phyloP scores from a whole-genome alignment of 2,888 invertebrate species.

The Noctua fimbriata region DNA sequence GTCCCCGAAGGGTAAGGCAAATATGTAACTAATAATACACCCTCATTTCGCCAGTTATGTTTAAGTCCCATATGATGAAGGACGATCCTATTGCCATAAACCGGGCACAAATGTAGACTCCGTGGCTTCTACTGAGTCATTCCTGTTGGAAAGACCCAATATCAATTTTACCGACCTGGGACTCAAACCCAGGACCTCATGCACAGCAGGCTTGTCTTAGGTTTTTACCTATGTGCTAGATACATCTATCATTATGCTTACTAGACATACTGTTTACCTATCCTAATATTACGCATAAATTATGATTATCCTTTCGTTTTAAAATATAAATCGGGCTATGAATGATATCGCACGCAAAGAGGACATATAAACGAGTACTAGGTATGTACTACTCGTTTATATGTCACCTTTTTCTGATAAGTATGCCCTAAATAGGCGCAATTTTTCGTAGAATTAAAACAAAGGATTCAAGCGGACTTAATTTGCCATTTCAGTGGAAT shows the following conservation, averaged over 20 bases:
- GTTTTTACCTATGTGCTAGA: background rate
- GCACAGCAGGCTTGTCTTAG: background rate
- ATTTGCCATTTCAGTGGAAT: conserved; percentile 21
- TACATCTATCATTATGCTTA: background rate
- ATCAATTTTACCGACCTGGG: background rate
- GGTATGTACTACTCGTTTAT: background rate
- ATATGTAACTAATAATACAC: background rate
- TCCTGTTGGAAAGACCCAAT: background rate
- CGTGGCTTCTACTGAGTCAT: background rate
- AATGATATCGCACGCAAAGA: background rate
- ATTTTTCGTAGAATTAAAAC: conserved; percentile 3
- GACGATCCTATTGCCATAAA: no score
- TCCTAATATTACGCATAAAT: background rate
- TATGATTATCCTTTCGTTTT: background rate
- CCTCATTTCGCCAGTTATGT: background rate
- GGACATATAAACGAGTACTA: no score
- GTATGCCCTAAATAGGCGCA: background rate
- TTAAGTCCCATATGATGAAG: background rate
- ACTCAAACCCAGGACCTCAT: background rate
- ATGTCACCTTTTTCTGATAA: background rate
- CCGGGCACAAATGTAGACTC: background rate
- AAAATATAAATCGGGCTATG: background rate
- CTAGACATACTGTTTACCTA: background rate
- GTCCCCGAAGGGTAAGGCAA: background rate
- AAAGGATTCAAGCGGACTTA: conserved; percentile 22